These are phyloP conservation scores for Tetramorium parvispinum DNA, from an alignment of 1,140 invertebrate species.

Conservation along the genomic window DNA sequence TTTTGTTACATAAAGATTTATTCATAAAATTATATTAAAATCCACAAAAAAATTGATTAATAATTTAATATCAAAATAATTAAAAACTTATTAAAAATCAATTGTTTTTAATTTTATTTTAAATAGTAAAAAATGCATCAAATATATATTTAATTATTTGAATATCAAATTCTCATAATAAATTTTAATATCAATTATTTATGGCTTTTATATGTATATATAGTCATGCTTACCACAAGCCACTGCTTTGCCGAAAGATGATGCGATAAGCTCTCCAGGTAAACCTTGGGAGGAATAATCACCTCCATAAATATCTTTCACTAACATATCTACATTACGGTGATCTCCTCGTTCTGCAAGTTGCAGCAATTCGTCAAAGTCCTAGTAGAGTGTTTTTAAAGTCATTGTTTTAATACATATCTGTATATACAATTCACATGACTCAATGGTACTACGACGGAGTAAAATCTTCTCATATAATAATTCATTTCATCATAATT, in stretches of 20 bases:
- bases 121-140: background rate
- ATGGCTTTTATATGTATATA: conserved; percentile 47
- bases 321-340: conserved; percentile 90
- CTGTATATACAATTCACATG: conserved; percentile 43
- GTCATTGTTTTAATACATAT: conserved; percentile 54
- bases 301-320: conserved; percentile 92
- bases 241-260: conserved; percentile 91
- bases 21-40: background rate
- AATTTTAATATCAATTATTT: background rate
- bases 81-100: background rate
- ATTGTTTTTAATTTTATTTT: background rate
- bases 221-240: conserved; percentile 78
- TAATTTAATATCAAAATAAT: background rate
- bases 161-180: background rate
- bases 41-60: background rate
- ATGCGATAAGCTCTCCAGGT: conserved; percentile 90
- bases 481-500: conserved; percentile 13
- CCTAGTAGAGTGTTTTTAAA: conserved; percentile 81
- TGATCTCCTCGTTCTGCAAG: conserved; percentile 91
- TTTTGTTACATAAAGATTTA: background rate
- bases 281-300: conserved; percentile 88
- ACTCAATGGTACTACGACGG: conserved; percentile 32
- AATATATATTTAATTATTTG: background rate
- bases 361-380: conserved; percentile 91
- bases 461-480: conserved; percentile 18